Percentiles rank a stretch among this genome's conserved stretches.
These are phyloP conservation scores for Eupithecia inturbata DNA, from an alignment of 2,888 invertebrate species.

Conservation along the genomic window DNA sequence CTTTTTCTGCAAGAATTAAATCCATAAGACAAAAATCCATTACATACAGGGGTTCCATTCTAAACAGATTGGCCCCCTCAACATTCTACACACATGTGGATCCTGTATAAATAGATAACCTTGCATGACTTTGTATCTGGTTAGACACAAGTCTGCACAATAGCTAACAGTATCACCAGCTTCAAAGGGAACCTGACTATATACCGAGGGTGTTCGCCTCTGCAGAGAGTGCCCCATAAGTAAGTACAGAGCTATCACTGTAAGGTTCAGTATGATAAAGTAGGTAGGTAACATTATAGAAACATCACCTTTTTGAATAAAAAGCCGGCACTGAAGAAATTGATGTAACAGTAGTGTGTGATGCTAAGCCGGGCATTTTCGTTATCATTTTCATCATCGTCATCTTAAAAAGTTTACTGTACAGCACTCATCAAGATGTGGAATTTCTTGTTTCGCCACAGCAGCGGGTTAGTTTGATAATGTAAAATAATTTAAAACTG, in stretches of 20 bases:
- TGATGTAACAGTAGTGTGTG: not conserved
- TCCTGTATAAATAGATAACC: not conserved
- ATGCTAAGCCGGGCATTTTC: constrained; percentile 18
- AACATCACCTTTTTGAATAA: constrained; percentile 32
- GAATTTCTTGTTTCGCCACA: not conserved
- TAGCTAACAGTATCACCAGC: not conserved
- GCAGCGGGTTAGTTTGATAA: not conserved
- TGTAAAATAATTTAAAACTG: not conserved
- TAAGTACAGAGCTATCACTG: not conserved
- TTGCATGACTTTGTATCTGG: not conserved
- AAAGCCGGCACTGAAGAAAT: constrained; percentile 14
- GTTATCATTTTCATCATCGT: constrained; percentile 28
- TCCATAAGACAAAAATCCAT: not conserved
- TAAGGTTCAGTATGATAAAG: not conserved
- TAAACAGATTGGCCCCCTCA: not conserved
- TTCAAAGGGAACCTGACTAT: not conserved
- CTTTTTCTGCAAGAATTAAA: not conserved
- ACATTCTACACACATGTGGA: not conserved
- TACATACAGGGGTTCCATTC: not conserved
- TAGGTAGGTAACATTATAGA: not conserved
- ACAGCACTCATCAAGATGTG: not conserved
- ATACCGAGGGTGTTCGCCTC: not conserved
- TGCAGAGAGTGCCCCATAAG: not conserved
- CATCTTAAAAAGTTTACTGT: constrained; percentile 27
- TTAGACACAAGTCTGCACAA: not conserved